phyloP scores from a whole-genome alignment of 2,797 vertebrate species.

The Psittacula echo region DNA sequence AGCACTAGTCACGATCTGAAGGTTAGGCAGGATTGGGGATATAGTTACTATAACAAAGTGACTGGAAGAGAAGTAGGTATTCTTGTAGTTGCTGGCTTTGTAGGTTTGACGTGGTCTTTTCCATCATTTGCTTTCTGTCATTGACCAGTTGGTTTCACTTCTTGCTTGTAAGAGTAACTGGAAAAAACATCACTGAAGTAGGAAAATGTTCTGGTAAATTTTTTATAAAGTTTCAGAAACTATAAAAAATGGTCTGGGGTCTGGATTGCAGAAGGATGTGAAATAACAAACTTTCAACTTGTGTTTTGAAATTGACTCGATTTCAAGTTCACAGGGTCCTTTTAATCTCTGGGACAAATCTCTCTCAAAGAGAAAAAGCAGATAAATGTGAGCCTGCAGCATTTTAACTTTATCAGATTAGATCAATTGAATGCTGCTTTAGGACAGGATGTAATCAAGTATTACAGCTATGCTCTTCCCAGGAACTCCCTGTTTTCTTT shows the following conservation, averaged over 20 bases:
- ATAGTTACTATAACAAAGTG: neutral
- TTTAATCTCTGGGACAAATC: constrained; percentile 50
- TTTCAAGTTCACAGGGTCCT: neutral
- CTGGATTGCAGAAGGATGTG: neutral
- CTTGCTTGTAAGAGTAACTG: neutral
- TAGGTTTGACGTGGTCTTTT: neutral
- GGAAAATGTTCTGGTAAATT: neutral
- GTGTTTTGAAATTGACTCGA: constrained; percentile 32
- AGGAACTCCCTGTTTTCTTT: constrained; percentile 20
- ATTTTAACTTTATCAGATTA: constrained; percentile 44
- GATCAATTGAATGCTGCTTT: constrained; percentile 8
- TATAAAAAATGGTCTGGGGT: neutral
- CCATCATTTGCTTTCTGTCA: neutral
- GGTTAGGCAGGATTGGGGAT: neutral
- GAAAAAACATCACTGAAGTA: neutral
- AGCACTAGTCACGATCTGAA: neutral
- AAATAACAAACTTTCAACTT: constrained; percentile 26
- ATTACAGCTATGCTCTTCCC: constrained; percentile 10
- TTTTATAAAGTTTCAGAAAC: neutral
- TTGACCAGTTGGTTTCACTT: neutral
- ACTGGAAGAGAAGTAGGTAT: neutral
- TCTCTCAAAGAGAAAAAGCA: constrained; percentile 30
- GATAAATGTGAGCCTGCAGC: constrained; percentile 34
- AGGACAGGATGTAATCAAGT: constrained; percentile 32
- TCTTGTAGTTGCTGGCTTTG: neutral